phyloP scores from a whole-genome alignment of 64 coral and sea anemone genomes.

The Stylophora pistillata region DNA sequence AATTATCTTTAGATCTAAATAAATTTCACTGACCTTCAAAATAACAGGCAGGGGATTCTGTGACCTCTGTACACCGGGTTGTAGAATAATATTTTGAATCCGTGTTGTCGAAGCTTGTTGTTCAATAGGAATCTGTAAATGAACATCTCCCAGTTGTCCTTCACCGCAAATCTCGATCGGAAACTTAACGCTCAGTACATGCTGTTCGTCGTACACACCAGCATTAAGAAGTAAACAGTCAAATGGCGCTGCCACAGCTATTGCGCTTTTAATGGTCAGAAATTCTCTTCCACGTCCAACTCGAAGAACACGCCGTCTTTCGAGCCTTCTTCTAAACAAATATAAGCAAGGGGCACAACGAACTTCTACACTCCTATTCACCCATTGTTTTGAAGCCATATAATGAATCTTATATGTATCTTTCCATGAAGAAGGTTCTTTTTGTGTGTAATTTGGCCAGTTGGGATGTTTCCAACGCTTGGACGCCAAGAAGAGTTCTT shows the following conservation, averaged over 20 bases:
- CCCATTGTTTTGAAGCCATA: constrained; percentile 94
- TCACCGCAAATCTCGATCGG: constrained; percentile 86
- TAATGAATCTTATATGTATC: constrained; percentile 86
- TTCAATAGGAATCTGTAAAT: constrained; percentile 86
- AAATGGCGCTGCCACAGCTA: constrained; percentile 79
- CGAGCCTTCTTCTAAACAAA: constrained; percentile 62
- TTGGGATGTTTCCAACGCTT: constrained; percentile 97
- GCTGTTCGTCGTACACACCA: constrained; percentile 87
- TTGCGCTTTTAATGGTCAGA: constrained; percentile 75
- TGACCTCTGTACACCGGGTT: constrained; percentile 66
- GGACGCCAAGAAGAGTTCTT: constrained; percentile 73
- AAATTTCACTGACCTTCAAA: constrained; percentile 74
- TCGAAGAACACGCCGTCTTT: constrained; percentile 59
- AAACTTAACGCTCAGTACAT: constrained; percentile 83
- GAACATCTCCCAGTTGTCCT: constrained; percentile 75
- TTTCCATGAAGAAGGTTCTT: constrained; percentile 95
- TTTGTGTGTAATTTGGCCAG: constrained; percentile 88
- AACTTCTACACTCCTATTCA: constrained; percentile 84
- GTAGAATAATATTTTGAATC: constrained; percentile 84
- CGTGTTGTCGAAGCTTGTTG: constrained; percentile 78
- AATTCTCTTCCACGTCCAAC: constrained; percentile 79
- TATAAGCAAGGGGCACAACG: constrained; percentile 72
- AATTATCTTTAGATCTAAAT: neutral
- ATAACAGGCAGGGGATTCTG: constrained; percentile 81
- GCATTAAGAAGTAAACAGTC: constrained; percentile 81